Evolutionary conservation across 2,888 invertebrate genomes (phyloP).

Genomic region (Tinea trinotella): DNA sequence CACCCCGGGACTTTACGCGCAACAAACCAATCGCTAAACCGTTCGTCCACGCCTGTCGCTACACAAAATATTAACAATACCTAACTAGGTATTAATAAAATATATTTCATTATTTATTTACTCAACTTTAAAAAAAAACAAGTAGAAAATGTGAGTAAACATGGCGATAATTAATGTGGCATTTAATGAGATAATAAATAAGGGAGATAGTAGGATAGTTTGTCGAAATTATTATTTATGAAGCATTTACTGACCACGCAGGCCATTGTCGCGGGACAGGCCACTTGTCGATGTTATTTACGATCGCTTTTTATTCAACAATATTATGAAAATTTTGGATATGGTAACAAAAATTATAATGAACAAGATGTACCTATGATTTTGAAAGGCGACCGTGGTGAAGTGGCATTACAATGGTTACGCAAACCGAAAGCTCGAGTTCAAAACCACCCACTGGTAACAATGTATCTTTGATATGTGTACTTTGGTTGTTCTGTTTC

Average conservation of each 20-base stretch:
- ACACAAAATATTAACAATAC: no score
- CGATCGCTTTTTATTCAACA: constrained; percentile 8
- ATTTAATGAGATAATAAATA: constrained; percentile 35
- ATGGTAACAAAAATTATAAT: background rate
- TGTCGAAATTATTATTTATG: constrained; percentile 53
- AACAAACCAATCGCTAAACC: no score
- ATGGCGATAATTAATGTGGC: constrained; percentile 8
- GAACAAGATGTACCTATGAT: no score
- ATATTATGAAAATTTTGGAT: constrained; percentile 12
- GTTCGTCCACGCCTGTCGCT: no score
- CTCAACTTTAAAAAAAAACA: background rate
- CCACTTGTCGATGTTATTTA: constrained; percentile 37
- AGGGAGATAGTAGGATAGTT: constrained; percentile 40
- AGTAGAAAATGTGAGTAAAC: background rate
- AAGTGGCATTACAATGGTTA: no score
- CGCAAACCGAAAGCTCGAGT: no score
- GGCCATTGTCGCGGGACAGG: constrained; percentile 55
- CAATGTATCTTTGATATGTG: no score
- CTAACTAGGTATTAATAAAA: no score
- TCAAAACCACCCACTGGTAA: no score
- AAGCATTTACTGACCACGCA: constrained; percentile 20
- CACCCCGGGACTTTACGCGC: no score
- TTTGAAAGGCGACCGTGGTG: no score
- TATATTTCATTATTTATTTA: background rate
- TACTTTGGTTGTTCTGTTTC: no score